Percentiles rank a stretch among this genome's conserved stretches.
These are phyloP conservation scores for Pseudorhombus dupliciocellatus DNA, from an alignment of 2,113 vertebrate species.

Conservation along the genomic window DNA sequence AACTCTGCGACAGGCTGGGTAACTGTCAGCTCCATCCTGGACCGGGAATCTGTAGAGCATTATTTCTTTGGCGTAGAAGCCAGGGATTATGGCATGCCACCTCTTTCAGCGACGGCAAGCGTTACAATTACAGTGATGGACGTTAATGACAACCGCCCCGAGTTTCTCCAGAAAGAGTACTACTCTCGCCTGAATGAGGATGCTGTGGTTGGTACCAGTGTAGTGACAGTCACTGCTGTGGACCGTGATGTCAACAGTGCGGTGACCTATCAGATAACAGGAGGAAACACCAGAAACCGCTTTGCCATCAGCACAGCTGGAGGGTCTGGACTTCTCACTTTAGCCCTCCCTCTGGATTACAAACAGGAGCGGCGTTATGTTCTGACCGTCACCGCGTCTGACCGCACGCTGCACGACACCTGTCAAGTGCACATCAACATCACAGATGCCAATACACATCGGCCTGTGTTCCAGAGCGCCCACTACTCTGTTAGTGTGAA, in stretches of 20 bases:
- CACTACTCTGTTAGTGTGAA: conserved; percentile 96
- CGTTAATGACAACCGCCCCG: conserved; percentile 96
- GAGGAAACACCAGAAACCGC: conserved; percentile 96
- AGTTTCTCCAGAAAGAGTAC: conserved; percentile 95
- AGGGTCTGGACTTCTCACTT: conserved; percentile 89
- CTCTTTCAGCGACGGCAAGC: conserved; percentile 93
- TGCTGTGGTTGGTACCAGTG: conserved; percentile 91
- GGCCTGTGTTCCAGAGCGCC: conserved; percentile 96
- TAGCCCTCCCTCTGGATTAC: conserved; percentile 95
- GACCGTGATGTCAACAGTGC: conserved; percentile 97
- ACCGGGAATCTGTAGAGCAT: conserved; percentile 94
- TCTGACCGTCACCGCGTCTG: conserved; percentile 93
- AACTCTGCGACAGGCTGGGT: conserved; percentile 97
- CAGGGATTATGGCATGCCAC: conserved; percentile 89
- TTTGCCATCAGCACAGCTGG: conserved; percentile 96
- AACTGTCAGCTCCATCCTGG: conserved; percentile 91
- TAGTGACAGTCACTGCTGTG: conserved; percentile 90
- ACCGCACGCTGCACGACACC: conserved; percentile 94
- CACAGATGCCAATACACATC: conserved; percentile 96
- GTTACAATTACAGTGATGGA: conserved; percentile 97
- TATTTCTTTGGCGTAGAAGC: conserved; percentile 97
- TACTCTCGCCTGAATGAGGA: conserved; percentile 95
- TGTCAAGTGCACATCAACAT: conserved; percentile 97
- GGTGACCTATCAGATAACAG: conserved; percentile 97
- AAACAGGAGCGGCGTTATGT: conserved; percentile 97